These are phyloP conservation scores for Thymelicus sylvestris DNA, from an alignment of 2,888 invertebrate species.

Conservation along the genomic window DNA sequence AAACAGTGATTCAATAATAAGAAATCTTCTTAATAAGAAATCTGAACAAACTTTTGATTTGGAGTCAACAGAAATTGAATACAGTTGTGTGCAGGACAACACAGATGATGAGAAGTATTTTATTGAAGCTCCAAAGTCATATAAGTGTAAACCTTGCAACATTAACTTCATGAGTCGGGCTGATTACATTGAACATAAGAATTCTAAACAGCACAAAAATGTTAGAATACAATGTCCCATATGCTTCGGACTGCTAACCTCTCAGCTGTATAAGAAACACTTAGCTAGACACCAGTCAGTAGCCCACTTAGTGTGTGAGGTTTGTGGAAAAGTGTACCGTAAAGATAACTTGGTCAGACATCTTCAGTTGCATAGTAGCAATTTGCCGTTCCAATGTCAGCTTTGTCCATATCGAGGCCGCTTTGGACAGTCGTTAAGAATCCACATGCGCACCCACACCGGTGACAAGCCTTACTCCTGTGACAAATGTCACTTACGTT, in stretches of 20 bases:
- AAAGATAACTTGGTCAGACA: constrained; percentile 65
- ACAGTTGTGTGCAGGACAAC: background rate
- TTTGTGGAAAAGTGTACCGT: constrained; percentile 64
- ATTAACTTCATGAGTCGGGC: constrained; percentile 42
- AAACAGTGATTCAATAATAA: constrained; percentile 53
- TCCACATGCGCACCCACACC: constrained; percentile 64
- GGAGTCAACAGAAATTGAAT: background rate
- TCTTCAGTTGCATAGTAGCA: constrained; percentile 57
- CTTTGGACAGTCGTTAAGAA: constrained; percentile 60
- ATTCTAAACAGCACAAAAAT: constrained; percentile 50
- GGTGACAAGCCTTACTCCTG: constrained; percentile 66
- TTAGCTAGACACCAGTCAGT: constrained; percentile 51
- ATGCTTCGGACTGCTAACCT: constrained; percentile 50
- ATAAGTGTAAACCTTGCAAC: constrained; percentile 4
- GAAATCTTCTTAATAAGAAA: constrained; percentile 38
- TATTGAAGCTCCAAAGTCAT: background rate
- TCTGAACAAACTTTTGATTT: constrained; percentile 27
- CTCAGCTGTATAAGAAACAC: constrained; percentile 56
- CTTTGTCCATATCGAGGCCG: constrained; percentile 64
- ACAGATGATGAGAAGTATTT: background rate
- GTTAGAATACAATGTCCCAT: constrained; percentile 52
- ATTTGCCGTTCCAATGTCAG: constrained; percentile 62
- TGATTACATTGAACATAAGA: constrained; percentile 50
- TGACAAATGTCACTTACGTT: constrained; percentile 59
- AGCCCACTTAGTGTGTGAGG: constrained; percentile 61